These are phyloP conservation scores for Caenorhabditis panamensis DNA, from an alignment of 2,888 invertebrate species.

Conservation along the genomic window DNA sequence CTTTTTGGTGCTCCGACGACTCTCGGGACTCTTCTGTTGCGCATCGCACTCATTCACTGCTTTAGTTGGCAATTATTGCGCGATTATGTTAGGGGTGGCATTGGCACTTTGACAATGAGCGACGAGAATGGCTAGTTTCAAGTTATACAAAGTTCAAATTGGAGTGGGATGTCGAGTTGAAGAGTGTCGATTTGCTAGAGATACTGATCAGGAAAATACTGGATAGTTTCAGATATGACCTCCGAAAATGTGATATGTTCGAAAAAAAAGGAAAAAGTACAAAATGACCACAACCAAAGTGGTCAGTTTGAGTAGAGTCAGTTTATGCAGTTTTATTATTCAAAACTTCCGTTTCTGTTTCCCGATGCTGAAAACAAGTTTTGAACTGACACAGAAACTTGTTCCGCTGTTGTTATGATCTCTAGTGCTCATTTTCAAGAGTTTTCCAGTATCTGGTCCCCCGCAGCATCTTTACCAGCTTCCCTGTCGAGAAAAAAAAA, in stretches of 20 bases:
- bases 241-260: too few species aligned
- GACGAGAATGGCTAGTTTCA: conserved; percentile 7
- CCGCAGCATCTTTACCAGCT: too few species aligned
- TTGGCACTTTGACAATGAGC: conserved; percentile 26
- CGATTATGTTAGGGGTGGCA: conserved; percentile 49
- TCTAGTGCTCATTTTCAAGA: too few species aligned
- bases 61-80: conserved; percentile 38
- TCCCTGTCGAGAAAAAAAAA: too few species aligned
- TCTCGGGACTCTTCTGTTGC: conserved; percentile 11
- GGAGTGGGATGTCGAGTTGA: not conserved
- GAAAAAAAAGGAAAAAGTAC: too few species aligned
- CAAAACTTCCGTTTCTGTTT: not conserved
- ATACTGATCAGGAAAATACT: too few species aligned
- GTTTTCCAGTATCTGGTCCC: too few species aligned
- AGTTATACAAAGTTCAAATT: not conserved
- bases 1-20: conserved; percentile 31
- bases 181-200: too few species aligned
- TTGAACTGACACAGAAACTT: too few species aligned
- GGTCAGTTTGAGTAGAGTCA: not conserved
- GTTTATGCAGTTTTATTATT: not conserved
- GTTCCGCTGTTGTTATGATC: too few species aligned
- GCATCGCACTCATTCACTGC: conserved; percentile 4
- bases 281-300: too few species aligned
- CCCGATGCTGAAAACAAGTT: not conserved
- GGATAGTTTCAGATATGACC: too few species aligned